Evolutionary conservation across 2,888 invertebrate genomes (phyloP).

Genomic region (Tenodera sinensis): DNA sequence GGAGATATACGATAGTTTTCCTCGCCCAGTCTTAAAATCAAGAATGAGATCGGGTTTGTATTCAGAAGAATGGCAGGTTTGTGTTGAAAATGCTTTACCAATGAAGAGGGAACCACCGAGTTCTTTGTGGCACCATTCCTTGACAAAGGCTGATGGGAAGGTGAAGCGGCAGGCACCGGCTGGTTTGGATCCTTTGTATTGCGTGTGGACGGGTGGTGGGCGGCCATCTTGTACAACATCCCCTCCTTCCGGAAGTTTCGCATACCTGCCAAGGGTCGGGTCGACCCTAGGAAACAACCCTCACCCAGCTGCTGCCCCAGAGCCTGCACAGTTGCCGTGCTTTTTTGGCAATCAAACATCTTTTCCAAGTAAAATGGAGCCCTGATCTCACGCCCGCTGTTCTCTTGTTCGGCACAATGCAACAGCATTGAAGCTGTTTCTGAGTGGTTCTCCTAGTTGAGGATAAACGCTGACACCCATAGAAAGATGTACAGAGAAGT

Average conservation of each 20-base stretch:
- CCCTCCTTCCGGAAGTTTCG: constrained; percentile 3
- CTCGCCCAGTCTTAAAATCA: neutral
- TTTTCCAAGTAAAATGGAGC: neutral
- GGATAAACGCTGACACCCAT: no score
- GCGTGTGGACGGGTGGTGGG: neutral
- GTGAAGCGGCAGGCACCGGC: neutral
- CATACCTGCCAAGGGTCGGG: constrained; percentile 5
- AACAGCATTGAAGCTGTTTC: no score
- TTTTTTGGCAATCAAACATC: neutral
- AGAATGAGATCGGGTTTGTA: no score
- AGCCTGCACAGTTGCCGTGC: neutral
- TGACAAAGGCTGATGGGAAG: no score
- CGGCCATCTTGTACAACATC: neutral
- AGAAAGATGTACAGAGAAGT: no score
- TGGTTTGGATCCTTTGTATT: neutral
- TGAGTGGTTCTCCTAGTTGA: no score
- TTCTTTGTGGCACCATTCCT: no score
- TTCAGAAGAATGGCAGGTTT: no score
- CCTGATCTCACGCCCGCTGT: neutral
- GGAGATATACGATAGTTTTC: neutral
- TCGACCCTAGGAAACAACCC: neutral
- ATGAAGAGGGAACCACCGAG: no score
- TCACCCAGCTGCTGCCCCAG: neutral
- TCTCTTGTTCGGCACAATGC: no score
- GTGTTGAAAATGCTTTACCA: no score